These are phyloP conservation scores for Lethocerus indicus DNA, from an alignment of 1,140 invertebrate species.

Conservation along the genomic window DNA sequence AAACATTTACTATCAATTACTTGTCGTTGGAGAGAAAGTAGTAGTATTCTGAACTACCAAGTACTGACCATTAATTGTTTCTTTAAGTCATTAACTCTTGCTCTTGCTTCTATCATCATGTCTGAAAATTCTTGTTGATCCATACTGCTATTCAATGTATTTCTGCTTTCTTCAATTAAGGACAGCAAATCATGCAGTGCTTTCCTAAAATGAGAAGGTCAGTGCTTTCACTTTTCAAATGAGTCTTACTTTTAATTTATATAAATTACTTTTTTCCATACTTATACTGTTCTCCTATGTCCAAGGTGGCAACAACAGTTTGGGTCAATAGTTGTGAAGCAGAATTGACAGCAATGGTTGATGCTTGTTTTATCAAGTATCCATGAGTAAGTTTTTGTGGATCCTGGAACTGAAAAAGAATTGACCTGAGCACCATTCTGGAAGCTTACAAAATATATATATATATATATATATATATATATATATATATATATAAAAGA, in stretches of 20 bases:
- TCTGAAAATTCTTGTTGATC: conserved; percentile 9
- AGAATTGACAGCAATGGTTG: conserved; percentile 12
- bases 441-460: no score
- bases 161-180: conserved; percentile 11
- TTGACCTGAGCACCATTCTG: no score
- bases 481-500: no score
- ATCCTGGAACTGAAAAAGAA: not conserved
- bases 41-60: not conserved
- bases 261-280: conserved; percentile 1
- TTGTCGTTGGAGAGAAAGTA: not conserved
- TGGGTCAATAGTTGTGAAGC: conserved; percentile 15
- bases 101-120: conserved; percentile 5
- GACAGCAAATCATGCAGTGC: conserved; percentile 8
- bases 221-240: not conserved
- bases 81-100: conserved; percentile 5
- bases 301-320: conserved; percentile 13
- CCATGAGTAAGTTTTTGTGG: conserved; percentile 9
- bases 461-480: no score
- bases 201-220: conserved; percentile 7
- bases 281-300: conserved; percentile 13
- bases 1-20: not conserved
- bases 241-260: not conserved
- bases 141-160: not conserved
- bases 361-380: conserved; percentile 16
- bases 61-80: conserved; percentile 7